phyloP scores from a whole-genome alignment of 1,140 invertebrate species.

The Camponotus pennsylvanicus region DNA sequence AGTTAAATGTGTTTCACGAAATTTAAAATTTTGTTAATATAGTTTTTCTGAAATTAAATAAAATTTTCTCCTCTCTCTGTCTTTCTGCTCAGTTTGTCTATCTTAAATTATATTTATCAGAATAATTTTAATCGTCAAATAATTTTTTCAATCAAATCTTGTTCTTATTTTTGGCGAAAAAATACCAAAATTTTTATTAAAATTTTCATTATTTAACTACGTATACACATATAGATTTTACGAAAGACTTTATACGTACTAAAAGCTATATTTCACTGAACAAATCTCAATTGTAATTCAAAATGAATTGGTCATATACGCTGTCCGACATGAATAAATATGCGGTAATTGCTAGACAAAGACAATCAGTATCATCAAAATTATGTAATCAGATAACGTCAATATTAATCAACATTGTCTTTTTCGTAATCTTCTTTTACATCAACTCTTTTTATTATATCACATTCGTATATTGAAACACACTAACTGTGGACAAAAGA shows the following conservation, averaged over 20 bases:
- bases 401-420: slow-evolving; percentile 57
- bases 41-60: background rate
- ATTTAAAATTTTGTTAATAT: background rate
- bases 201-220: background rate
- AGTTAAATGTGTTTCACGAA: background rate
- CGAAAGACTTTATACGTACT: background rate
- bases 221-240: background rate
- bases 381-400: slow-evolving; percentile 32
- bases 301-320: background rate
- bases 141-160: background rate
- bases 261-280: background rate
- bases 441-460: background rate
- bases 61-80: background rate
- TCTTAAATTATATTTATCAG: background rate
- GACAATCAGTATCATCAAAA: slow-evolving; percentile 40
- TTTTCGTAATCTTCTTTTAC: slow-evolving; percentile 41
- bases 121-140: background rate
- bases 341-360: slow-evolving; percentile 55
- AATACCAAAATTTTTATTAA: background rate
- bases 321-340: background rate
- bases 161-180: background rate
- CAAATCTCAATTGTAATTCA: slow-evolving; percentile 4
- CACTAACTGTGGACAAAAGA: background rate
- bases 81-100: background rate
- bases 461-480: too few species aligned